These are phyloP conservation scores for Erpornis zantholeuca DNA, from an alignment of 2,113 vertebrate species.

Conservation along the genomic window DNA sequence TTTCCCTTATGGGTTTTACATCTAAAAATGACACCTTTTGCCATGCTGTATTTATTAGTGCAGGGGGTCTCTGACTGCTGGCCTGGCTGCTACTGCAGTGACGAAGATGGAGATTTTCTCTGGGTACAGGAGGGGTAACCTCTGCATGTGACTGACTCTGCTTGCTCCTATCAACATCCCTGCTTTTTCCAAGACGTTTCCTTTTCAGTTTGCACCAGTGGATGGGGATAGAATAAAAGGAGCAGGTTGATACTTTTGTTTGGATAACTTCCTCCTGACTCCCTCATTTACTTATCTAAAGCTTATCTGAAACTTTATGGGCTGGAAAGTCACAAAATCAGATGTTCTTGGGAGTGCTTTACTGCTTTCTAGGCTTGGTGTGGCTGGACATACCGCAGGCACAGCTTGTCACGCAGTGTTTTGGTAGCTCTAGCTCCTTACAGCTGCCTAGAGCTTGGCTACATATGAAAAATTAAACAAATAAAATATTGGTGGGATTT, in stretches of 20 bases:
- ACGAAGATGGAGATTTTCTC: neutral
- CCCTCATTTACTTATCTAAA: neutral
- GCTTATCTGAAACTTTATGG: neutral
- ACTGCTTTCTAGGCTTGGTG: neutral
- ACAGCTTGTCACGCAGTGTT: neutral
- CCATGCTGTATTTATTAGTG: neutral
- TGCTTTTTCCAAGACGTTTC: neutral
- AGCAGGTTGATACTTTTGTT: neutral
- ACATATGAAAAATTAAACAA: neutral
- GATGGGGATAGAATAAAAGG: neutral
- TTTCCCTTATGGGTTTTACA: neutral
- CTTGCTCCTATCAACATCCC: neutral
- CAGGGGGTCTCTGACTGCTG: neutral
- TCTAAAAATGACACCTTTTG: neutral
- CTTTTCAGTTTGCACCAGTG: neutral
- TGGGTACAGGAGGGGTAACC: neutral
- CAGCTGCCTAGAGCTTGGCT: neutral
- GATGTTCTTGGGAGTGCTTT: neutral
- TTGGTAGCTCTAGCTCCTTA: slow-evolving; percentile 26
- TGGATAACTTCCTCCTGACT: neutral
- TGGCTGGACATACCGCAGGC: neutral
- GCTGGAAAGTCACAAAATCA: slow-evolving; percentile 11
- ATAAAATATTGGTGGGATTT: neutral
- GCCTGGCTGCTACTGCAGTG: neutral
- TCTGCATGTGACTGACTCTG: rapidly evolving